Evolutionary conservation across 2,113 vertebrate species (phyloP), one percentile per base, ranked within the genome.

Genomic region (Dryoscopus gambensis): DNA sequence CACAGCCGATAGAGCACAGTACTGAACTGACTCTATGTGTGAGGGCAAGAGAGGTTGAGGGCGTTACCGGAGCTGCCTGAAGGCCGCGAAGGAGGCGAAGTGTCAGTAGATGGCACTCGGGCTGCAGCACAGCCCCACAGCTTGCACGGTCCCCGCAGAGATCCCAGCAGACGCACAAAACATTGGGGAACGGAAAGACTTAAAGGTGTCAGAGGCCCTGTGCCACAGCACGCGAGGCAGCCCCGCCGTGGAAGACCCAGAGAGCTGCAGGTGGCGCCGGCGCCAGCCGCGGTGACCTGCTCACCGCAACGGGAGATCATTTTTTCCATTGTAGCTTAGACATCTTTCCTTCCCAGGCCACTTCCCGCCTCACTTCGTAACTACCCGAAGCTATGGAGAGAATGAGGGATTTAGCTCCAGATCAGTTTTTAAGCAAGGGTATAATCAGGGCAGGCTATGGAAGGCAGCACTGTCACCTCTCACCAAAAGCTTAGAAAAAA

Each of bases 221-320:
- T 47, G 64, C 33, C 60, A 3, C 55, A 9, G 42, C 15, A 10
- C 1, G 0, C 5, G 7, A 6, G 47, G 53, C 33, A 14, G 63
- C 16, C 9, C 0, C 23, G 33, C 8, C 2, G 0, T 2, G 37
- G 50, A 15, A 37, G 18, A 13, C 31, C 6, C 4, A 2, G 31
- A 44, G n/a, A 53, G 67, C 42, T 27, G 63, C 28, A 6, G 35
- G 13, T 5, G 39, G 10, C 2, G 11, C 11, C 56, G 4, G 62
- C 11, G 30, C 21, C 64, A 6, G 57, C 15, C 68, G 2, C 5
- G 1, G 35, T 0, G 16, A 40, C 2, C 42, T 16, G 37, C 62
- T 33, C 62, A 1, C 10, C 4, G 5, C 16, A 44, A 31, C 18
- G 15, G 10, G 40, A 56, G 25, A 33, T 9, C 5, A 0, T 5